Evolutionary conservation across 2,797 vertebrate genomes (phyloP), one percentile per base, ranked within the genome.

Genomic region (Anguilla anguilla): DNA sequence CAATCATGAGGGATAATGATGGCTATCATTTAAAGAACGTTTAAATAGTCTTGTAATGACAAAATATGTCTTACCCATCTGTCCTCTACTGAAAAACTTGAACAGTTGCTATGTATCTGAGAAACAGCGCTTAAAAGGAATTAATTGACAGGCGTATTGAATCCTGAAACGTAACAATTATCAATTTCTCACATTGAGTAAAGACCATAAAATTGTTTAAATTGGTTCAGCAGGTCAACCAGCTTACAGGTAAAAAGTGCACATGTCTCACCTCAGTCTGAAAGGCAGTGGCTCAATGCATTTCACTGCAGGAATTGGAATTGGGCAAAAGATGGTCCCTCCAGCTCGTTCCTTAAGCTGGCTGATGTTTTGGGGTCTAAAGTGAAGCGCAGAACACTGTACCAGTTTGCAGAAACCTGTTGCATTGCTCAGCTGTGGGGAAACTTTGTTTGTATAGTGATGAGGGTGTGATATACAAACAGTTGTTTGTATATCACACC

Each of bases 311-410:
- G 51, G 86, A 91, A 87, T 91, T 92, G 91, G 89, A 88, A 90
- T 88, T 90, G 90, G 88, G 89, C 77, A 57, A 81, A 89, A 87
- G 88, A 88, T 87, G 90, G 74, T 90, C 88, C 91, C 85, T 74
- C 87, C 53, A 89, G 11, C 51, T 57, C 2, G 90, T 92, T 92
- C 91, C 90, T 92, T 92, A 90, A 89, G 93, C 91, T 93, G 92
- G 89, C 91, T 90, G 90, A 90, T 89, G 77, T 91, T 90, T 88
- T 86, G 86, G 91, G 91, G 89, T 72, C 57, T 86, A 84, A 57
- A 57, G 84, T 43, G 39, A 86, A 61, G 84, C 82, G 90, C 31
- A 39, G 90, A 91, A 88, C 90, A 93, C 92, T 87, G 87, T 87
- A 85, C 86, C 43, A 90, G 81, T 25, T 86, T 91, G 83, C 11